Evolutionary conservation across 2,888 invertebrate genomes (phyloP), one percentile per base, ranked within the genome.

Genomic region (Microchrysa polita): DNA sequence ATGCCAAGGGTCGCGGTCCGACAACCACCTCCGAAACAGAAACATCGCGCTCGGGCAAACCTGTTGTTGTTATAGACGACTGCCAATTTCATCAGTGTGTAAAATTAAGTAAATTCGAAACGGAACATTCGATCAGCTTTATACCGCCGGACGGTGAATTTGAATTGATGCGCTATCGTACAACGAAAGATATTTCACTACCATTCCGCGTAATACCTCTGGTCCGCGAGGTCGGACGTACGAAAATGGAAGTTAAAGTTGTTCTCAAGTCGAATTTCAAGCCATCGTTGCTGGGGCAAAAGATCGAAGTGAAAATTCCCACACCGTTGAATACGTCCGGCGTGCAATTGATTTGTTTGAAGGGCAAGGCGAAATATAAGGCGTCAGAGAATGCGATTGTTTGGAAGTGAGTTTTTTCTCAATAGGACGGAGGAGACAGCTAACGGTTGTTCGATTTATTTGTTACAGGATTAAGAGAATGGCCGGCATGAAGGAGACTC

Each of bases 41-140:
- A 83, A 90, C 92, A 44, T 93, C 94, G 18, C 90, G 96, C 76
- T 93, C 95, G n/a, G 96, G 96, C 69, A 98, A 98, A 86, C 97
- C 97, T 0, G 96, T 98, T 52, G 98, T 99, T n/a, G 99, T 98
- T 22, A 99, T 99, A 79, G 99, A 99, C 83, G 99, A 99, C 87
- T 99, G 99, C 81, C 99, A 99, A 87, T 99, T 99, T 87, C 99
- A 99, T 86, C 99, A 99, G 86, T 99, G 99, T 83, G 99, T 99
- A 67, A 99, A 99, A 84, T 89, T 99, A 74, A 97, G 97, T 85
- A 99, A 99, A 89, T 99, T 99, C 84, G 99, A 99, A 88, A 98
- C 98, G 0, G 99, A 99, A 85, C 99, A 99, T 88, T 97, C 98
- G 82, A 99, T 99, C 83, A 97, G 97, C 79, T 99, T 99, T 87